Evolutionary conservation across 2,113 vertebrate genomes (phyloP), one percentile per base, ranked within the genome.

Genomic region (Oncorhynchus gorbuscha): DNA sequence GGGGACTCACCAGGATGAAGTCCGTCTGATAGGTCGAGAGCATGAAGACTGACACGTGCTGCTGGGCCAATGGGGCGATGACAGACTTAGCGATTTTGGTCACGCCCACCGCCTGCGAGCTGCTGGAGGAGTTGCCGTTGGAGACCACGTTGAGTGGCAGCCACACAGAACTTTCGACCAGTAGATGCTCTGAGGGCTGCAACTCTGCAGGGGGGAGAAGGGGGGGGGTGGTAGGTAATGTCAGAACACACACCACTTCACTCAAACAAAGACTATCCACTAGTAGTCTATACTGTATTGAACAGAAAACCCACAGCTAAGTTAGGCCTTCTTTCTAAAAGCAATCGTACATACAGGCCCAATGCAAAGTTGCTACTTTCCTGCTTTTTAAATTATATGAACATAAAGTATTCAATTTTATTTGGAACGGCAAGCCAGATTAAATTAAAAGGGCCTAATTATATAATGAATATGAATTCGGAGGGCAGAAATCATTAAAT

Each of bases 11-110:
- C 95, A 97, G 91, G 88, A 98, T 95, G 78, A 96, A 98, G 89
- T 98, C 96, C 0, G 96, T 97, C 89, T 97, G 96, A 86, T 98
- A 98, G 0, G 96, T 98, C 78, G 96, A 98, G 71, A 99, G 91
- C 97, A 99, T 99, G 78, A 99, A 94, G 76, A 99, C 97, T 0
- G 98, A 99, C 64, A 99, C 98, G 0, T 97, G 95, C 89, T 99
- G 98, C 90, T 97, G 95, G 0, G 98, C 98, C 86, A 99, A 88
- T 0, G 98, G 98, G 0, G 93, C 94, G 1, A 99, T 99, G 84
- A 99, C 98, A 0, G 98, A 99, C 68, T 97, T 94, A 62, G 97
- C 97, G 0, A 99, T 98, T 89, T 98, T 99, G 81, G 97, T 99
- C 87, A 99, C 97, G 0, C 98, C 97, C 0, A 97, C 95, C 1